A percentile compares a stretch with the other conserved stretches of the same genome.
These are phyloP conservation scores for Sarcophaga caerulescens DNA, from an alignment of 2,888 invertebrate species.

Conservation along the genomic window DNA sequence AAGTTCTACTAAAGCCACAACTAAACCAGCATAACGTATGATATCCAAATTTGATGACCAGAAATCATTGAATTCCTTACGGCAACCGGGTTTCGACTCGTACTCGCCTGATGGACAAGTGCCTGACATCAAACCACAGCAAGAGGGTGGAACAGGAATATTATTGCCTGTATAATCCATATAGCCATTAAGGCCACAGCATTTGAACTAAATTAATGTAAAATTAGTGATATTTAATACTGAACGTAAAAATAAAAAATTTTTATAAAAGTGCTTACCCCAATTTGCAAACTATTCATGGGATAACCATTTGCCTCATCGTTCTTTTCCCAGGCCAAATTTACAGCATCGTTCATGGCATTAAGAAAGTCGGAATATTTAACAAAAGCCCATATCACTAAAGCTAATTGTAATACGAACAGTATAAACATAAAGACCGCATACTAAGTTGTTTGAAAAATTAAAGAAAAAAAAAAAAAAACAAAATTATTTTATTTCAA, in stretches of 20 bases:
- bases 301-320: constrained; percentile 71
- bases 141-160: constrained; percentile 73
- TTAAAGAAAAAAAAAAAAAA: neutral
- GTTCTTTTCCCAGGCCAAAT: constrained; percentile 78
- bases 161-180: constrained; percentile 66
- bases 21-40: constrained; percentile 86
- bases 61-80: constrained; percentile 79
- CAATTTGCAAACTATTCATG: constrained; percentile 76
- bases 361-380: constrained; percentile 83
- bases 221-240: neutral
- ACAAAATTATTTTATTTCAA: neutral
- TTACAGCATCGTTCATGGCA: constrained; percentile 82
- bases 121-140: constrained; percentile 73
- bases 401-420: constrained; percentile 87
- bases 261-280: constrained; percentile 72
- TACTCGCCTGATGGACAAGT: constrained; percentile 71
- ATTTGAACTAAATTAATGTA: constrained; percentile 72
- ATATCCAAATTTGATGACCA: constrained; percentile 78
- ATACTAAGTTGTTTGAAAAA: constrained; percentile 82
- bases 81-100: constrained; percentile 71
- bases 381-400: constrained; percentile 87
- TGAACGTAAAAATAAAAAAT: neutral
- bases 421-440: constrained; percentile 87
- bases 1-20: constrained; percentile 87
- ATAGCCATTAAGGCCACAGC: constrained; percentile 74